Base-by-base conservation (phyloP, 2,888 invertebrate genomes). In the Lasius platythorax region DNA sequence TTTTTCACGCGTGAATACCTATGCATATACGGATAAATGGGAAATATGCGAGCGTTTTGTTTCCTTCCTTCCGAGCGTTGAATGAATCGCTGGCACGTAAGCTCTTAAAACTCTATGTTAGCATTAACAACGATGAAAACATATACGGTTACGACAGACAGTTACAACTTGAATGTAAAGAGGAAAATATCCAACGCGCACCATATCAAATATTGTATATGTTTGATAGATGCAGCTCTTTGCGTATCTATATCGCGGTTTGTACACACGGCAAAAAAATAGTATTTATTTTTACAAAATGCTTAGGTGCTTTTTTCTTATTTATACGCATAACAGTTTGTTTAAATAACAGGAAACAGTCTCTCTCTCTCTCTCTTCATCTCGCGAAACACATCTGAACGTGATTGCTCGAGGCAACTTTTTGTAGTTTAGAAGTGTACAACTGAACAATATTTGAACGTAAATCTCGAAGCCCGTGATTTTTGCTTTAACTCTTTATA, bases 311-410 rank as follows among this genome's bases (percentile, higher is more conserved):
- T 9, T 68, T 28, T 75, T 53, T 1, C 5, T 8, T 61, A 76
- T 67, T 53, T 53, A n/a, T 40, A 67, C 12, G 28, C 43, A 43
- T 56, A 76, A 76, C 9, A 53, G 40, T 78, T 78, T 78, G 28
- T n/a, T 67, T 67, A n/a, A 53, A 67, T 78, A 68, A 30, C 40
- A 15, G 40, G 5, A 67, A 37, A 67, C 9, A 15, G 9, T 28
- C 15, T 12, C 9, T 23, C 8, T 53, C 0, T 53, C 1, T 76
- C 2, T 63, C 40, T 37, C 3, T 37, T 28, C 66, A 15, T 11
- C 12, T 33, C 3, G 68, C 5, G n/a, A 53, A 28, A 40, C 28
- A 18, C 53, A 46, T 56, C 53, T 11, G 18, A 3, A 53, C 11
- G 15, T 12, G 40, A 76, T 56, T 8, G 70, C 68, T n/a, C 40